A percentile compares a stretch with the other conserved stretches of the same genome.
Conservation (phyloP, 2,888 invertebrate genomes). For the Caenorhabditis parvicauda region DNA sequence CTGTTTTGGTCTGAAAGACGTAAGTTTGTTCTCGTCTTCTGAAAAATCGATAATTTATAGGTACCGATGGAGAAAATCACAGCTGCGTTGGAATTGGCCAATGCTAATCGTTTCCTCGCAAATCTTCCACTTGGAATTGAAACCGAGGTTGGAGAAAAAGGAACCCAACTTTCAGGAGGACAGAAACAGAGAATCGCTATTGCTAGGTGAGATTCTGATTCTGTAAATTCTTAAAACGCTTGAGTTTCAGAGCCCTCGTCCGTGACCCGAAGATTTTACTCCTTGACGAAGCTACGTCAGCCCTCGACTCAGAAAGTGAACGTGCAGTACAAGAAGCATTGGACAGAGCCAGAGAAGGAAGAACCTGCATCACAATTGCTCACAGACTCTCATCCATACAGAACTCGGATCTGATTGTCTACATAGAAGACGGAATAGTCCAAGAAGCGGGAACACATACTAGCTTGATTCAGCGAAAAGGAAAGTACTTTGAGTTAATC, state of each 20-base stretch:
- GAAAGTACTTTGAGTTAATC: conserved; percentile 40
- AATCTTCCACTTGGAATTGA: conserved; percentile 46
- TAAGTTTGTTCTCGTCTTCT: conserved; percentile 4
- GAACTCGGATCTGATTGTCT: conserved; percentile 51
- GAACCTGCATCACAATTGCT: conserved; percentile 54
- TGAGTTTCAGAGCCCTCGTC: conserved; percentile 12
- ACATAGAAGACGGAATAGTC: conserved; percentile 40
- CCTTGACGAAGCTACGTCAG: conserved; percentile 69
- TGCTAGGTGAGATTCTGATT: conserved; percentile 69
- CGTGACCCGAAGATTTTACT: conserved; percentile 67
- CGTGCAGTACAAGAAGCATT: conserved; percentile 61
- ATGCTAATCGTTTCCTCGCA: conserved; percentile 38
- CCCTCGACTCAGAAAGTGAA: conserved; percentile 67
- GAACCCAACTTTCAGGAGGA: conserved; percentile 78
- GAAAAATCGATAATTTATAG: conserved; percentile 10
- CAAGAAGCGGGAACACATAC: conserved; percentile 48
- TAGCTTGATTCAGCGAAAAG: conserved; percentile 33
- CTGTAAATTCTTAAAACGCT: not conserved
- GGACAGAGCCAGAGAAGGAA: conserved; percentile 46
- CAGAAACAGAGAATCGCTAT: conserved; percentile 86
- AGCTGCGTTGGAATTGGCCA: conserved; percentile 39
- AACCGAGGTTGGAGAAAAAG: conserved; percentile 68
- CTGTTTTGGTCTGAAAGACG: conserved; percentile 73
- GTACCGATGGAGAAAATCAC: conserved; percentile 42
- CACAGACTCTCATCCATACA: conserved; percentile 54